phyloP scores from a whole-genome alignment of 64 coral and sea anemone genomes.

The Pocillopora verrucosa region DNA sequence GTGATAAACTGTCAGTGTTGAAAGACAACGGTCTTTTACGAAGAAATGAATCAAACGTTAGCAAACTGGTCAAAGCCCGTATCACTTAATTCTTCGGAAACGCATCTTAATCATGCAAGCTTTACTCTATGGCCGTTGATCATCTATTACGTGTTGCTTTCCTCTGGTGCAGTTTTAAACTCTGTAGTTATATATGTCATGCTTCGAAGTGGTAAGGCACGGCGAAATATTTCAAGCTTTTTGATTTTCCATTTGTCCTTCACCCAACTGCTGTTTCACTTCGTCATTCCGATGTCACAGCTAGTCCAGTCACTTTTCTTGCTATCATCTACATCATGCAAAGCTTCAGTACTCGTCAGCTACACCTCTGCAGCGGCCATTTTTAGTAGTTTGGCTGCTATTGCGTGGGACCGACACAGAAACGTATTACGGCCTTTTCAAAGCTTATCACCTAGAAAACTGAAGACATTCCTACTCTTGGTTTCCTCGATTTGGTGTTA shows the following conservation, averaged over 20 bases:
- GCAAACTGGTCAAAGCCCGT: not conserved
- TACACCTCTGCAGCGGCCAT: not conserved
- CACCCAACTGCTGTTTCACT: not conserved
- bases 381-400: constrained; percentile 5
- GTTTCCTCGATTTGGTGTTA: not conserved
- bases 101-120: not conserved
- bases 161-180: not conserved
- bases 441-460: not conserved
- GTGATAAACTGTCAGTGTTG: too few species aligned
- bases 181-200: not conserved
- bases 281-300: not conserved
- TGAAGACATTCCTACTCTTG: not conserved
- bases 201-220: constrained; percentile 19
- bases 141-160: not conserved
- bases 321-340: not conserved
- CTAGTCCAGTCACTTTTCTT: not conserved
- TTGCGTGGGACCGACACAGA: constrained; percentile 22
- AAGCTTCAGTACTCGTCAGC: not conserved
- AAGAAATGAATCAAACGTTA: too few species aligned
- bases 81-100: not conserved
- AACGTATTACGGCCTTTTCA: constrained; percentile 27
- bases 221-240: constrained; percentile 8
- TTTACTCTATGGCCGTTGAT: not conserved
- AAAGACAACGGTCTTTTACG: too few species aligned
- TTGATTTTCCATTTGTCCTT: constrained; percentile 26